These are phyloP conservation scores for Apodemia mormo DNA, from an alignment of 2,888 invertebrate species.

Conservation along the genomic window DNA sequence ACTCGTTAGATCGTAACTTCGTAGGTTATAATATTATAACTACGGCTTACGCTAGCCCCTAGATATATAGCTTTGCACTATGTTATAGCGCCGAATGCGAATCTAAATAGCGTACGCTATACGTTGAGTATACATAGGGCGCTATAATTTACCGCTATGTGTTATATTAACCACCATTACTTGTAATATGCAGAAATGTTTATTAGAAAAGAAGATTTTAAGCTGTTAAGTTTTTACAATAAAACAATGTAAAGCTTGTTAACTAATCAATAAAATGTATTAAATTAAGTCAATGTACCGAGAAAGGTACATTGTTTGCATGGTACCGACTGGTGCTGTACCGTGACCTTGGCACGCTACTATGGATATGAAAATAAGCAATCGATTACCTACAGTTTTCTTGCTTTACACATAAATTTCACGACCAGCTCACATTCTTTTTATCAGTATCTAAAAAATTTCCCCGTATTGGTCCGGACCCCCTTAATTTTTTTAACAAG, in stretches of 20 bases:
- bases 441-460: background rate
- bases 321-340: slow-evolving; percentile 77
- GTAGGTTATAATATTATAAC: too few relatives aligned
- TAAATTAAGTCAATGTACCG: slow-evolving; percentile 31
- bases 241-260: slow-evolving; percentile 11
- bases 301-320: slow-evolving; percentile 46
- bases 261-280: slow-evolving; percentile 29
- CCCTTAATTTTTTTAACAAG: background rate
- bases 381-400: slow-evolving; percentile 66
- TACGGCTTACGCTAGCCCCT: too few relatives aligned
- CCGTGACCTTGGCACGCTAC: slow-evolving; percentile 68
- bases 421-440: slow-evolving; percentile 21
- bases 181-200: too few relatives aligned
- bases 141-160: too few relatives aligned
- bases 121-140: too few relatives aligned
- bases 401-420: slow-evolving; percentile 48
- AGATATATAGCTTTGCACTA: too few relatives aligned
- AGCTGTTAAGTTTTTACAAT: background rate
- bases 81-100: too few relatives aligned
- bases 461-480: background rate
- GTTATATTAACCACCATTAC: too few relatives aligned
- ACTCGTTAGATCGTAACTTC: too few relatives aligned
- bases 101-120: too few relatives aligned
- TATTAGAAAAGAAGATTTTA: background rate
- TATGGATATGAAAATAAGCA: slow-evolving; percentile 55